Conservation (phyloP, 30 jellyfish, hydroid and myxozoan genomes). For the Aurelia aurita region DNA sequence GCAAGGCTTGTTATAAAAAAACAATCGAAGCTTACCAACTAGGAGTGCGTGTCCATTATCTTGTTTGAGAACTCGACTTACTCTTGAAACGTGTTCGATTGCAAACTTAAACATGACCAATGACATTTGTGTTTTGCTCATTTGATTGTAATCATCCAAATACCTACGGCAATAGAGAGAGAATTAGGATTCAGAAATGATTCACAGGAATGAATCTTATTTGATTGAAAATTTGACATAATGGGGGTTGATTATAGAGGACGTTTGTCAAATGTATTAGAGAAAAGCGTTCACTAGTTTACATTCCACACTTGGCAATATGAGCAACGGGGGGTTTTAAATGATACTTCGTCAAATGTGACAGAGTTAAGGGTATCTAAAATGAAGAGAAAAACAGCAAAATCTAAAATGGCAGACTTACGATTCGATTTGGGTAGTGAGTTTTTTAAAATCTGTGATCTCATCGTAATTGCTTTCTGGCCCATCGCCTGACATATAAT, state of each 20-base stretch:
- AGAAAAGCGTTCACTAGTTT: no score
- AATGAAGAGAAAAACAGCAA: no score
- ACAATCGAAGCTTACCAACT: constrained; percentile 75
- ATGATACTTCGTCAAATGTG: no score
- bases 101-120: constrained; percentile 98
- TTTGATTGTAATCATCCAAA: constrained; percentile 94
- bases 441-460: constrained; percentile 82
- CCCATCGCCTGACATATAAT: constrained; percentile 83
- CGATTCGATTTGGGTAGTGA: constrained; percentile 92
- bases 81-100: constrained; percentile 97
- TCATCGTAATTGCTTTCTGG: constrained; percentile 89
- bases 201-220: no score
- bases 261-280: no score
- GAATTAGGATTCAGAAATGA: not conserved
- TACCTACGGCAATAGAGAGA: constrained; percentile 50
- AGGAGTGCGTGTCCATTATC: constrained; percentile 98
- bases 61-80: constrained; percentile 89
- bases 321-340: no score
- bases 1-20: no score
- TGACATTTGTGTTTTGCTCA: constrained; percentile 98
- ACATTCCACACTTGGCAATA: no score
- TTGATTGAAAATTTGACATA: no score
- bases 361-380: no score
- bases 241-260: no score
- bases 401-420: constrained; percentile 25